A percentile compares a stretch with the other conserved stretches of the same genome.
These are phyloP conservation scores for Synanceia verrucosa DNA, from an alignment of 2,797 vertebrate genomes.

Conservation along the genomic window DNA sequence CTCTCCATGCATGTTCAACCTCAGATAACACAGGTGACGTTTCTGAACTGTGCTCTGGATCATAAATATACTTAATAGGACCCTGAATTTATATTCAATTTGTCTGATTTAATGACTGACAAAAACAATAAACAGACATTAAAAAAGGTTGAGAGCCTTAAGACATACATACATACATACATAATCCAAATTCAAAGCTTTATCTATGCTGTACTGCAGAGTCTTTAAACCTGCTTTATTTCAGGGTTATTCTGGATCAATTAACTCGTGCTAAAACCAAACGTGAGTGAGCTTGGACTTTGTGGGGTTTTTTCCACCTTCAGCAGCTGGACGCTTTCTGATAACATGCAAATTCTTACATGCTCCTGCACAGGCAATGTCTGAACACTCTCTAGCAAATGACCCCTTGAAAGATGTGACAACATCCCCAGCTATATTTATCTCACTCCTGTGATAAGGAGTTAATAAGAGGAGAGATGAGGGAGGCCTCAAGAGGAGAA, in stretches of 20 bases:
- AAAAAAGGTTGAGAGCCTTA: no score
- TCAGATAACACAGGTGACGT: no score
- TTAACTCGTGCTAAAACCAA: background rate
- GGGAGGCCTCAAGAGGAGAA: conserved; percentile 20
- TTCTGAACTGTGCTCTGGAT: no score
- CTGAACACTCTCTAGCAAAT: conserved; percentile 5
- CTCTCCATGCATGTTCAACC: no score
- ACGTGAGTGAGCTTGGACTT: conserved; percentile 15
- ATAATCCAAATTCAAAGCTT: background rate
- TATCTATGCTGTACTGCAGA: background rate
- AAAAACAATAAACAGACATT: no score
- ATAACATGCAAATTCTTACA: conserved; percentile 44
- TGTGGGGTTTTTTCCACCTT: conserved; percentile 27
- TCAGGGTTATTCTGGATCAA: background rate
- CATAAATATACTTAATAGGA: no score
- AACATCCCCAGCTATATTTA: conserved; percentile 20
- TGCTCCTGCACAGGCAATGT: background rate
- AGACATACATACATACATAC: background rate
- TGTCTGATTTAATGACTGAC: no score
- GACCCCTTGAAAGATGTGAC: conserved; percentile 4
- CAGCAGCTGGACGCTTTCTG: background rate
- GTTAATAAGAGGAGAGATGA: background rate
- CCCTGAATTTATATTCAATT: no score
- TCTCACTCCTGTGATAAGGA: conserved; percentile 44
- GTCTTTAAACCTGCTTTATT: background rate